Conservation (phyloP, 2,797 vertebrate genomes). For the Odontamblyopus lacepedii region DNA sequence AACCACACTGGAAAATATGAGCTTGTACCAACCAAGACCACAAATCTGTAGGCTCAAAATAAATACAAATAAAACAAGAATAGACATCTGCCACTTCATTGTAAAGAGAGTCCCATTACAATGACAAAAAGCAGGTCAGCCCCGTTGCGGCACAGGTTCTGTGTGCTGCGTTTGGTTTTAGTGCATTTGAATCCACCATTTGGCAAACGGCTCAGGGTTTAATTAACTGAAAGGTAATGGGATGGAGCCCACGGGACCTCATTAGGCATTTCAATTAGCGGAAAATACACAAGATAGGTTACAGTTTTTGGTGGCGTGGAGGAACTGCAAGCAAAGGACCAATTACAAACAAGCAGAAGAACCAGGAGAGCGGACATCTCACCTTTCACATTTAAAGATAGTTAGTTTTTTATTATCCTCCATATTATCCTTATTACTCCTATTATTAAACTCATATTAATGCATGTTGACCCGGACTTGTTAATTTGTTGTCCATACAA, state of each 20-base stretch:
- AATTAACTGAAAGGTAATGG: constrained; percentile 83
- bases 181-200: constrained; percentile 78
- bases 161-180: constrained; percentile 63
- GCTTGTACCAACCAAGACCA: constrained; percentile 61
- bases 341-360: constrained; percentile 56
- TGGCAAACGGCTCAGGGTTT: constrained; percentile 75
- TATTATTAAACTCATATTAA: not conserved
- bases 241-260: constrained; percentile 87
- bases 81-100: constrained; percentile 77
- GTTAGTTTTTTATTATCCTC: not conserved
- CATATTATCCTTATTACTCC: not conserved
- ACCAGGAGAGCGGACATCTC: constrained; percentile 34
- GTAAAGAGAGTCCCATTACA: constrained; percentile 70
- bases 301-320: constrained; percentile 76
- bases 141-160: constrained; percentile 49
- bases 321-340: constrained; percentile 71
- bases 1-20: constrained; percentile 73
- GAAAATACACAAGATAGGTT: constrained; percentile 81
- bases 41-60: constrained; percentile 67
- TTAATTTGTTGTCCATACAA: constrained; percentile 1
- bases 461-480: not conserved
- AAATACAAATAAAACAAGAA: constrained; percentile 78
- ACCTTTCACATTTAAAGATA: constrained; percentile 12
- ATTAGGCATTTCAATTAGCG: constrained; percentile 90
- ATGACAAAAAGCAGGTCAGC: constrained; percentile 77